Conservation (phyloP, 2,888 invertebrate species). For the Leucozona laternaria region DNA sequence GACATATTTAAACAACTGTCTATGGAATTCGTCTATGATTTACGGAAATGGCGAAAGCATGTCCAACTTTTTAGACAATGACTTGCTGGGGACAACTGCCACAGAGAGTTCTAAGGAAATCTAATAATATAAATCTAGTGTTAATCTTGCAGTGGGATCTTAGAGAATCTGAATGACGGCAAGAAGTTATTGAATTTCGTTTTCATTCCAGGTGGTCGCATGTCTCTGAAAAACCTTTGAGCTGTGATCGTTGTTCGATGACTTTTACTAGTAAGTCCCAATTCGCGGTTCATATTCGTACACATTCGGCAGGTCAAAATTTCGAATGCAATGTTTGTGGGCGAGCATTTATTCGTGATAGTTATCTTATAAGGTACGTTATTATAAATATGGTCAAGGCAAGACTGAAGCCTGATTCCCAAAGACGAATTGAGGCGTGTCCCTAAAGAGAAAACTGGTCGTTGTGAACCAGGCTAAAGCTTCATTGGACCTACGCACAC, state of each 20-base stretch:
- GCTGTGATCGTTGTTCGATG: slow-evolving; percentile 89
- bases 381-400: background rate
- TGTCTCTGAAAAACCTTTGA: slow-evolving; percentile 89
- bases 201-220: slow-evolving; percentile 87
- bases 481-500: background rate
- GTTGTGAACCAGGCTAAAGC: background rate
- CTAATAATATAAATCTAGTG: no score
- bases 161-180: background rate
- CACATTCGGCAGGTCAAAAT: slow-evolving; percentile 88
- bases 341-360: slow-evolving; percentile 90
- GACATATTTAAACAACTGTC: no score
- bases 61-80: no score
- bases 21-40: no score
- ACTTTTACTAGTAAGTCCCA: slow-evolving; percentile 90
- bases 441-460: background rate
- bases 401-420: background rate
- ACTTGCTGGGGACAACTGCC: no score
- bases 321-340: slow-evolving; percentile 91
- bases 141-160: no score
- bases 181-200: background rate
- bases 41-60: no score
- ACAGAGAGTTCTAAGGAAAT: no score
- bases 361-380: slow-evolving; percentile 88
- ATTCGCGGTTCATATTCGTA: slow-evolving; percentile 90
- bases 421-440: background rate